Base-by-base conservation (phyloP, 2,888 invertebrate genomes). In the Polyommatus icarus region DNA sequence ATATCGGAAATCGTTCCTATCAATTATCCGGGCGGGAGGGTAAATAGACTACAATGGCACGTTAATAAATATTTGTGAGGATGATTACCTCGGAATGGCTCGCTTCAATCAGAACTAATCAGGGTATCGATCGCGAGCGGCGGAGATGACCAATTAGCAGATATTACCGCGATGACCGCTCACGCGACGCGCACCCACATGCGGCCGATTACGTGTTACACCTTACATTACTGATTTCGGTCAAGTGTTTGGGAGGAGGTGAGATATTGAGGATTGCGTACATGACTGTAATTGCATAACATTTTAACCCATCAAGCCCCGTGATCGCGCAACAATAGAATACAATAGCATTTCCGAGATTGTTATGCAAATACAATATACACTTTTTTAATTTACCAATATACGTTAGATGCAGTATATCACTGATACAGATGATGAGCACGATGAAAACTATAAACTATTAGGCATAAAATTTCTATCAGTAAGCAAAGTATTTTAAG, bases 41-140 rank as follows among this genome's bases (percentile, higher is more conserved):
- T 18, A 32, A 67, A 32, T 29, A 32, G 29, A 67, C 67, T 32
- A 67, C 29, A 67, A 67, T 67, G 67, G 29, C 67, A 32, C 67
- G 29, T 67, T 67, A 67, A 67, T 67, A 67, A 15, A 67, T 67
- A 67, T 67, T 67, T 67, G 67, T 67, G 67, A 67, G 67, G 67
- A 29, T 29, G 67, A 32, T 67, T 67, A 32, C 29, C 18, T 18
- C 29, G 18, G 67, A 32, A 29, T 67, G 15, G 67, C 29, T 32
- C 29, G 67, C 67, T 32, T 67, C 67, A 32, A 67, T 67, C 67
- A 67, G 15, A 32, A 67, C 29, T 67, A 67, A 67, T 67, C 29
- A 67, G 67, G 67, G 29, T 67, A 67, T 67, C 67, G 67, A 67
- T 67, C 29, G 67, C 18, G 15, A 32, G 24, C 29, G 29, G 29